Conservation (phyloP, 2,113 vertebrate species). For the Larimichthys crocea region DNA sequence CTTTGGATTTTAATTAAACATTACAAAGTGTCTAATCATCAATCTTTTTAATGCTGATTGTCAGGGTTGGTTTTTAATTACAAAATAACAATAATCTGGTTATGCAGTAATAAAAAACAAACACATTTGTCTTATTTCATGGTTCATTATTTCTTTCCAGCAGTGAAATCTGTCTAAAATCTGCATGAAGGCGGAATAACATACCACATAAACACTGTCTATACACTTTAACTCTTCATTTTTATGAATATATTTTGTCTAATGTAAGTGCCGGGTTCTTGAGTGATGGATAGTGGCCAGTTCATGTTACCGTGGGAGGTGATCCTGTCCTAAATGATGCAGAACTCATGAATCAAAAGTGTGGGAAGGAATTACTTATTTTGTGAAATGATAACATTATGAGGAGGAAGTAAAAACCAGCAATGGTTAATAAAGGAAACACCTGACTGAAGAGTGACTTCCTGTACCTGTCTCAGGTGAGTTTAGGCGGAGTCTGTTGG, state of each 20-base stretch:
- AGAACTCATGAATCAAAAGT: background rate
- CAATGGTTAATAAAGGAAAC: too few species aligned
- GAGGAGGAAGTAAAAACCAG: too few species aligned
- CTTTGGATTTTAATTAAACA: background rate
- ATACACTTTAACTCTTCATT: background rate
- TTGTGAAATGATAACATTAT: too few species aligned
- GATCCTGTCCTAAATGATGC: background rate
- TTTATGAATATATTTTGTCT: background rate
- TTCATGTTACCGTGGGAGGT: background rate
- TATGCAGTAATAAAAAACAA: constrained; percentile 17
- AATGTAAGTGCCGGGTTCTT: background rate
- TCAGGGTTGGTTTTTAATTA: background rate
- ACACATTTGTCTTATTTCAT: background rate
- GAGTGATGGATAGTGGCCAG: background rate
- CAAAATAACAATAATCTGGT: background rate
- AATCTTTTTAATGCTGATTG: background rate
- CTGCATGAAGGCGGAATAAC: background rate
- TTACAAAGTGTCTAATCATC: background rate
- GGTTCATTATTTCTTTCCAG: background rate
- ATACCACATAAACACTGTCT: background rate
- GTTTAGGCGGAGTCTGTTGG: too few species aligned
- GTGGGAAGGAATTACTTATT: too few species aligned
- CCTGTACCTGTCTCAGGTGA: too few species aligned
- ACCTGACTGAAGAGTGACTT: too few species aligned
- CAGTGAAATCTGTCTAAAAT: background rate